Evolutionary conservation across 2,888 invertebrate genomes (phyloP).

Genomic region (Leucophenga montana): DNA sequence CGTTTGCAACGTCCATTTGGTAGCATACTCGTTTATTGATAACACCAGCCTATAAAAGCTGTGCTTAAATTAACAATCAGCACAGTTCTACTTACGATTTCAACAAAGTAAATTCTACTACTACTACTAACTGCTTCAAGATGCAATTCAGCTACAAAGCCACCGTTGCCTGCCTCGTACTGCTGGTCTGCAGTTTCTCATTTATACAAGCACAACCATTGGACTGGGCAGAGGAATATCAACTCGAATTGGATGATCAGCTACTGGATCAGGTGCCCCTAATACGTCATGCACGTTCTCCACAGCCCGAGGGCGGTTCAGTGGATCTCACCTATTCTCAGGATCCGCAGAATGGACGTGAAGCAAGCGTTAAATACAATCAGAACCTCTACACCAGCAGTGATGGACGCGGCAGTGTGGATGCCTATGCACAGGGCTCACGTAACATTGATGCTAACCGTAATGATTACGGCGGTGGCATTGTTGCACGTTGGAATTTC

Average conservation of each 20-base stretch:
- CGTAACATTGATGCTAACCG: neutral
- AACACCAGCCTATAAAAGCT: too few relatives aligned
- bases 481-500: neutral
- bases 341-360: neutral
- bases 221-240: neutral
- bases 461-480: conserved; percentile 9
- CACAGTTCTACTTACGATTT: too few relatives aligned
- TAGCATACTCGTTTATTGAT: too few relatives aligned
- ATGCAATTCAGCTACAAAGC: too few relatives aligned
- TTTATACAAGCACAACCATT: neutral
- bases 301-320: neutral
- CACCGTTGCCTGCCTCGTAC: neutral
- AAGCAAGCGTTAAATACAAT: neutral
- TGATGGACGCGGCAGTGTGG: conserved; percentile 1
- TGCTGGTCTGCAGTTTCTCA: neutral
- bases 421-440: neutral
- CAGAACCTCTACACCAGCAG: neutral
- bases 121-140: too few relatives aligned
- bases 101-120: neutral
- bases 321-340: neutral
- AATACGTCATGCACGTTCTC: neutral
- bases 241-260: neutral
- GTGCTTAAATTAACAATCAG: too few relatives aligned
- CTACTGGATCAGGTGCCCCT: neutral
- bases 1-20: too few relatives aligned